Evolutionary conservation across 2,888 invertebrate genomes (phyloP).

Genomic region (Stenotaenia linearis): DNA sequence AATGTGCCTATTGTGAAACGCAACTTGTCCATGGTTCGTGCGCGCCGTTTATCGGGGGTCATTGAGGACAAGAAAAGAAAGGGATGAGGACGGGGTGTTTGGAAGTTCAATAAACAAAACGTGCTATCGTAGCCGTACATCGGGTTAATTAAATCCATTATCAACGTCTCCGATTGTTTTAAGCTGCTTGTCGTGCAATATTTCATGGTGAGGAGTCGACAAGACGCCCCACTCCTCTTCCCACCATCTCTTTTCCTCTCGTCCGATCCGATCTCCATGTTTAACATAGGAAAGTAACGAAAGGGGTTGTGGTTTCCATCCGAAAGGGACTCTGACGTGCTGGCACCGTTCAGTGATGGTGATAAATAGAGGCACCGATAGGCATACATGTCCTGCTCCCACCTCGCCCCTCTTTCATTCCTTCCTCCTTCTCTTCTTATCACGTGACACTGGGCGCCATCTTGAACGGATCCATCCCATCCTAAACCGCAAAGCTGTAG

Average conservation of each 20-base stretch:
- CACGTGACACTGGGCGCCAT: not conserved
- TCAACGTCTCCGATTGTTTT: constrained; percentile 29
- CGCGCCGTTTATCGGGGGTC: not conserved
- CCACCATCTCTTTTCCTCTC: not conserved
- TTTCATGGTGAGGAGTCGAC: constrained; percentile 24
- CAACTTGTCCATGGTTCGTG: not conserved
- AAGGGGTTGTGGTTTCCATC: constrained; percentile 32
- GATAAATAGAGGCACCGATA: constrained; percentile 28
- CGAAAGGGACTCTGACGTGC: not conserved
- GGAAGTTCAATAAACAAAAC: constrained; percentile 31
- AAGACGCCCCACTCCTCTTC: constrained; percentile 21
- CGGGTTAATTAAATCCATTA: constrained; percentile 33
- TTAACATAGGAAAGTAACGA: not conserved
- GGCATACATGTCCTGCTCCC: not conserved
- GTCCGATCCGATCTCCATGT: not conserved
- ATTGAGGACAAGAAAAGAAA: not conserved
- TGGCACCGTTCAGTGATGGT: constrained; percentile 29
- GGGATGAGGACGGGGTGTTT: not conserved
- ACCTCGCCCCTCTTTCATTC: not conserved
- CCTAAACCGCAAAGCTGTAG: not conserved
- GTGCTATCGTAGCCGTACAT: constrained; percentile 28
- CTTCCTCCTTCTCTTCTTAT: not conserved
- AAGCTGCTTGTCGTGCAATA: constrained; percentile 27
- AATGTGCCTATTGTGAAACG: constrained; percentile 1
- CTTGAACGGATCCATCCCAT: not conserved